Conservation (phyloP, 1,140 invertebrate genomes). For the Megalopta genalis region DNA sequence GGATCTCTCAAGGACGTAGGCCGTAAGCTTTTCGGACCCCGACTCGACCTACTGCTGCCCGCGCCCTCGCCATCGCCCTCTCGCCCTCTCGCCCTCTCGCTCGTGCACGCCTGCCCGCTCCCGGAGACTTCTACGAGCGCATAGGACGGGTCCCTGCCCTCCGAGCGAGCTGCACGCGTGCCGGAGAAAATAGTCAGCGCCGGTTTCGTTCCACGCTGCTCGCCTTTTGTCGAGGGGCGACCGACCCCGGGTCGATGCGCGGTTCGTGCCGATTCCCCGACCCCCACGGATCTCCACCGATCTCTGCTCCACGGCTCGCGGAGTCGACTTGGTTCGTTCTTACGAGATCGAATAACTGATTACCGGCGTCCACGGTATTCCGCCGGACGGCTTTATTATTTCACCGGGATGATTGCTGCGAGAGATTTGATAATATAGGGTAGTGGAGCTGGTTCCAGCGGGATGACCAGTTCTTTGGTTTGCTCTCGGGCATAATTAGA, state of each 20-base stretch:
- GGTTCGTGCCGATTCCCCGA: background rate
- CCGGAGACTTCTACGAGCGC: slow-evolving; percentile 43
- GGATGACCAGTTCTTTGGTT: too few relatives aligned
- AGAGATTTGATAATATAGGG: too few relatives aligned
- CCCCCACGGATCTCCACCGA: background rate
- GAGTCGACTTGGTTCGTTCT: background rate
- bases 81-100: background rate
- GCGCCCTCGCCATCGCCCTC: background rate
- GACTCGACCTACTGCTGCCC: slow-evolving; percentile 50
- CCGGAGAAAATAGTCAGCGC: background rate
- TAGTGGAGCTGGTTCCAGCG: too few relatives aligned
- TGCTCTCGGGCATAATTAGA: too few relatives aligned
- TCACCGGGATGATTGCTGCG: too few relatives aligned
- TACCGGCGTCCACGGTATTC: background rate
- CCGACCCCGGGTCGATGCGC: background rate
- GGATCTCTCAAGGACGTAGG: slow-evolving; percentile 55
- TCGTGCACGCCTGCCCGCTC: background rate
- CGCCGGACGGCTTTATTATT: background rate
- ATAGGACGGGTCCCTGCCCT: slow-evolving; percentile 42
- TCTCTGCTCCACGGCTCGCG: background rate
- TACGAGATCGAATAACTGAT: background rate
- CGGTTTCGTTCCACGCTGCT: background rate
- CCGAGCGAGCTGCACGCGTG: background rate
- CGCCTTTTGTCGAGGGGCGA: background rate
- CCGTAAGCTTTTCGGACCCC: slow-evolving; percentile 45